Evolutionary conservation across 2,888 invertebrate species (phyloP), one percentile per base, ranked within the genome.

Genomic region (Diarsia mendica): DNA sequence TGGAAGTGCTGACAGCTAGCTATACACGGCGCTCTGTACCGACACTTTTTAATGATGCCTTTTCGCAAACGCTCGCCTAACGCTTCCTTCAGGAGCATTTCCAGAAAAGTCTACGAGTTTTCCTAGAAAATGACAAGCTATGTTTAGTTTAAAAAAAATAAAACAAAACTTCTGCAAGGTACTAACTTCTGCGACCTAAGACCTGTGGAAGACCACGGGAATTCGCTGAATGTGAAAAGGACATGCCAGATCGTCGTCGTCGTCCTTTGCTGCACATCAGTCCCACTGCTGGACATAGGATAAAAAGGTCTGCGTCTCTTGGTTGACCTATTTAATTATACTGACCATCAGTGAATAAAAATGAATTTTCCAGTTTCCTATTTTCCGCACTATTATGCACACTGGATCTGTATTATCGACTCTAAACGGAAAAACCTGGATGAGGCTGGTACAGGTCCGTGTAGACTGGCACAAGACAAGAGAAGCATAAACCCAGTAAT

Each of bases 11-110:
- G 48, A 23, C 49, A 23, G 53, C 18, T 60, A 23, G 53, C 18
- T 60, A 51, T 11, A 66, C 55, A 48, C 44, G 63, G 51, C 33
- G n/a, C 13, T 15, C 23, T 33, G 20, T 39, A 39, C 39, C 39
- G 23, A 55, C 48, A 44, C 48, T 72, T 46, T 83, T 70, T 67
- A 74, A 70, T 70, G 67, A 53, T 53, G 49, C 10, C 49, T 60
- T 70, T 80, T 70, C n/a, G 63, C 13, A 49, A 39, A 46, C n/a
- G 23, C 23, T 28, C 28, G 28, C 28, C 1, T 44, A 23, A 18
- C 44, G 18, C 18, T n/a, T 49, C 20, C 23, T 75, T 66, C 66
- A 55, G 33, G 10, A 44, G 11, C 3, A 3, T 71, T 23, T 46
- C 55, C 44, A 61, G 67, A 63, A 78, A 49, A 46, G 0, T 46